Evolutionary conservation across 2,888 invertebrate species (phyloP), one percentile per base, ranked within the genome.

Genomic region (Brenthis hecate): DNA sequence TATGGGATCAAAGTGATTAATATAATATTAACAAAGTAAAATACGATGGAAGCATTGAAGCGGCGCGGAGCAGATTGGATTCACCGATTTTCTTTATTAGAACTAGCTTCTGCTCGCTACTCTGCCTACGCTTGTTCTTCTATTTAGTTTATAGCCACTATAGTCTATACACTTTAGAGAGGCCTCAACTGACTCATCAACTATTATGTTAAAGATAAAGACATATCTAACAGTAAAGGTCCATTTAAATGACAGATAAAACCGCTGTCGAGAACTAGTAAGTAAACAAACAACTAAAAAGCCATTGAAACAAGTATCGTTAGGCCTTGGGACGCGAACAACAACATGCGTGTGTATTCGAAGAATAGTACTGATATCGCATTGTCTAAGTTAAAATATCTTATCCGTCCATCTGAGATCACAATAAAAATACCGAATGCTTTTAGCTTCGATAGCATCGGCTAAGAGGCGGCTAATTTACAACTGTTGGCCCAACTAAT

Each of bases 381-480:
- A 54, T 62, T 14, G 62, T 23, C 19, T 43, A 62, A 53, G 43
- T 43, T 36, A 62, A 53, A 62, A 53, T 53, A 13, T 19, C 54
- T 62, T 62, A 62, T 62, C 62, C 53, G 14, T 14, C 28, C 28
- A 62, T 62, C 62, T 53, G 36, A 54, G 36, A 54, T 54, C n/a
- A 43, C 62, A 32, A 62, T 51, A 62, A 62, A 62, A 62, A 60
- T 50, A 36, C 36, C 47, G 32, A 65, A 72, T 70, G 72, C 73
- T 72, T 65, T 73, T 73, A 73, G 69, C 54, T 43, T 6, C 50
- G 73, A 73, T 73, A 72, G 57, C 56, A 67, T 70, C 73, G 28
- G 19, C 66, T 67, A 63, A 68, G 63, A 70, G 70, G 68, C 61
- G 53, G 62, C 53, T 61, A 51, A 53, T 54, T 54, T 53, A 62